Percentiles rank a stretch among this genome's conserved stretches.
These are phyloP conservation scores for Pipra filicauda DNA, from an alignment of 2,113 vertebrate species.

Conservation along the genomic window DNA sequence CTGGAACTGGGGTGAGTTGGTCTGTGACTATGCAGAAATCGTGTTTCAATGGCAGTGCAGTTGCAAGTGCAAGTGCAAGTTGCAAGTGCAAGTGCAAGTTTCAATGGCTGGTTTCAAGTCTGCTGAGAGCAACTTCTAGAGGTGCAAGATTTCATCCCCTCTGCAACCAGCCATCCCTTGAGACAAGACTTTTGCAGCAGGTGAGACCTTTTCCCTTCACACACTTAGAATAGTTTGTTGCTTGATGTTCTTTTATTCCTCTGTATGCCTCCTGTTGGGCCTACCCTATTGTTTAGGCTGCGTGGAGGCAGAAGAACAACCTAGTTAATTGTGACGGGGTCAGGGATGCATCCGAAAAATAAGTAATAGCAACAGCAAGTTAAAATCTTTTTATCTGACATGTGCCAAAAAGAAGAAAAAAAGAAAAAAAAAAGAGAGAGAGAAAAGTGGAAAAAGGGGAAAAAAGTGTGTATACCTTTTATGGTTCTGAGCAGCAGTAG, in stretches of 20 bases:
- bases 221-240: not conserved
- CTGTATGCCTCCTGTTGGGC: not conserved
- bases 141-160: not conserved
- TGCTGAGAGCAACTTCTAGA: not conserved
- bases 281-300: not conserved
- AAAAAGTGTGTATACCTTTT: not conserved
- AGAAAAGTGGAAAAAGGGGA: not conserved
- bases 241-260: not conserved
- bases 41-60: not conserved
- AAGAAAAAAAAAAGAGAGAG: not conserved
- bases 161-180: not conserved
- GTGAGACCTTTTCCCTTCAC: not conserved
- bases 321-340: not conserved
- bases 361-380: not conserved
- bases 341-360: not conserved
- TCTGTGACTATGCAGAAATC: rapidly evolving
- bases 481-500: not conserved
- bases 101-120: not conserved
- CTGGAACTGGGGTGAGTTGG: not conserved
- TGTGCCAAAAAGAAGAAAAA: not conserved
- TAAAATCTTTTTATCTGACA: not conserved
- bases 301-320: not conserved
- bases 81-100: no score
- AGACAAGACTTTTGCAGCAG: not conserved
- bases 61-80: no score